Conservation (phyloP, 1,140 invertebrate genomes). For the Scaptodrosophila lebanonensis region DNA sequence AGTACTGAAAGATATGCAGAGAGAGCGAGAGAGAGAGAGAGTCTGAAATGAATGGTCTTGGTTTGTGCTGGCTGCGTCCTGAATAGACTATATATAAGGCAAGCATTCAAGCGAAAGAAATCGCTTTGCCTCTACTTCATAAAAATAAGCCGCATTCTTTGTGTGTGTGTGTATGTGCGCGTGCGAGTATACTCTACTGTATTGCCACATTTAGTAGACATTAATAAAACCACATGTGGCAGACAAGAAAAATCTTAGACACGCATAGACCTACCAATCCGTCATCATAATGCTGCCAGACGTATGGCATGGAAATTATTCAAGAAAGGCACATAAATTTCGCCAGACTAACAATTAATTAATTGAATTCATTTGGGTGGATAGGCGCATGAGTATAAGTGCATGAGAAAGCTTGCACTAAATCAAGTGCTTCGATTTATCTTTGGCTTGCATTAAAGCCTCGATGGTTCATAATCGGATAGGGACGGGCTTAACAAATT, state of each 20-base stretch:
- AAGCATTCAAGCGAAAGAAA: too few species aligned
- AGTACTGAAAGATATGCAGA: too few species aligned
- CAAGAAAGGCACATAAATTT: slow-evolving; percentile 27
- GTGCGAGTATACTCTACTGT: slow-evolving; percentile 39
- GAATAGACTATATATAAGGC: slow-evolving; percentile 46
- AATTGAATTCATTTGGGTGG: slow-evolving; percentile 70
- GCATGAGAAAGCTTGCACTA: background rate
- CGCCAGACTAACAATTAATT: slow-evolving; percentile 62
- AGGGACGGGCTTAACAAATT: too few species aligned
- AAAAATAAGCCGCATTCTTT: too few species aligned
- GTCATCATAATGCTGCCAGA: slow-evolving; percentile 66
- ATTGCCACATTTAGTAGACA: slow-evolving; percentile 64
- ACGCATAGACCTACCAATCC: slow-evolving; percentile 46
- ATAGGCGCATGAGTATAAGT: slow-evolving; percentile 38
- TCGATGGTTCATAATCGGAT: too few species aligned
- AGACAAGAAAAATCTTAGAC: slow-evolving; percentile 47
- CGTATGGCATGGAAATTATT: slow-evolving; percentile 21
- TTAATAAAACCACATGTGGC: slow-evolving; percentile 65
- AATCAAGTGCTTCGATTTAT: slow-evolving; percentile 47
- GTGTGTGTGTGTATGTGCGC: slow-evolving; percentile 39
- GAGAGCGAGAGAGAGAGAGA: too few species aligned
- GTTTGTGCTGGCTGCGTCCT: too few species aligned
- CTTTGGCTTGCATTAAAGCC: too few species aligned
- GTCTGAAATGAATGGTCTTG: too few species aligned
- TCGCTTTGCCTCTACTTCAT: too few species aligned